Base-by-base conservation (phyloP, 64 coral and sea anemone species). In the Astreopora myriophthalma region DNA sequence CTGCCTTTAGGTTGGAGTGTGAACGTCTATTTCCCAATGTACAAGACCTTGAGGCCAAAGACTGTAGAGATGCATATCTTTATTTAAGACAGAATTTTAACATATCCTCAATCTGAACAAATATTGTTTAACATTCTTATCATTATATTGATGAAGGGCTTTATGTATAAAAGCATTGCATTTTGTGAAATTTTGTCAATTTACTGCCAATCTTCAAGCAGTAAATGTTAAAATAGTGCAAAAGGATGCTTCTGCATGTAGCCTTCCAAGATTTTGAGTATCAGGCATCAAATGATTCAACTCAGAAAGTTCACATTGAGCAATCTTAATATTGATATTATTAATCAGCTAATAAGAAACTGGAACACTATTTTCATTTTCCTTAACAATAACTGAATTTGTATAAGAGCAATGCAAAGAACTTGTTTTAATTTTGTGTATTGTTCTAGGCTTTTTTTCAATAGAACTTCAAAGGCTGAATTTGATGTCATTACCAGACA, bases 41-140 rank as follows among this genome's bases (percentile, higher is more conserved):
- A 37, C 44, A 74, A 63, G 48, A 89, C 38, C 75, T 76, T 89
- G 87, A 76, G 69, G 31, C 87, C 25, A 89, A 76, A 32, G 87
- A 89, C 58, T 89, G 87, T 51, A 57, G 55, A 89, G 69, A 75
- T 33, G 72, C 87, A 64, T 89, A 89, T 34, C 48, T 77, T 39
- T 65, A 64, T 30, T 69, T 88, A 62, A 88, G 75, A 75, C 26
- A 75, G 17, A 86, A 86, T 62, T 86, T 86, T 26, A 86, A 86
- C 38, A 8, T 80, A 73, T 73, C 69, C 32, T 36, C 69, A 70
- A 70, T 29, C 12, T 70, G 26, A 30, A 70, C 12, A 61, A 61
- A 13, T 13, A 61, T 19, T 61, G 10, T 61, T 61, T 61, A 22
- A 19, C 57, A 61, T 61, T 61, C 12, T 61, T 19, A 61, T 61